phyloP scores from a whole-genome alignment of 2,113 vertebrate genomes.

The Chauna torquata region DNA sequence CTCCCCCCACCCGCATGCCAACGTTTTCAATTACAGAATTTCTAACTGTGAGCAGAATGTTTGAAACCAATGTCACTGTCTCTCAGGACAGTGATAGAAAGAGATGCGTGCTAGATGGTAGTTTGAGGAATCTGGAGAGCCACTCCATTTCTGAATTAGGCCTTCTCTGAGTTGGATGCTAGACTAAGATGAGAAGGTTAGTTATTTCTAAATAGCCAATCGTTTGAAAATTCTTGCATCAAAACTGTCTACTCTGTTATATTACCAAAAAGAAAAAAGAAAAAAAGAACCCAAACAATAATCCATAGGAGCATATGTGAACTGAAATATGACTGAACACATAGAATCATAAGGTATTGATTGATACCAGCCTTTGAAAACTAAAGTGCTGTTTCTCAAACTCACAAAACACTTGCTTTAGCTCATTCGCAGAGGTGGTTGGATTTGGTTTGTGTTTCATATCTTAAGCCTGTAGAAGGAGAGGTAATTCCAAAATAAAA shows the following conservation, averaged over 20 bases:
- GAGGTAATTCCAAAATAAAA: not conserved
- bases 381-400: not conserved
- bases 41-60: not conserved
- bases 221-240: not conserved
- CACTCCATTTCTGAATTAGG: not conserved
- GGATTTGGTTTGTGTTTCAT: not conserved
- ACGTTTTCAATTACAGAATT: slow-evolving; percentile 32
- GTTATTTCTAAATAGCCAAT: not conserved
- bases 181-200: not conserved
- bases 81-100: not conserved
- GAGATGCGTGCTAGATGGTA: not conserved
- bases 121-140: not conserved
- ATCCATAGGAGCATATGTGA: not conserved
- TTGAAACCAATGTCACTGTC: not conserved
- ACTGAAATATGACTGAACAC: not conserved
- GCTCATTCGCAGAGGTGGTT: not conserved
- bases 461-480: not conserved
- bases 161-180: not conserved
- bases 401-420: not conserved
- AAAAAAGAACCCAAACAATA: not conserved
- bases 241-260: not conserved
- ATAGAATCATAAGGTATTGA: not conserved
- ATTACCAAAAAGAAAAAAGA: too few relatives aligned
- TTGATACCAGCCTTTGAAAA: not conserved
- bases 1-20: not conserved